These are phyloP conservation scores for Toxotes lorentzi DNA, from an alignment of 2,797 vertebrate genomes.

Conservation along the genomic window DNA sequence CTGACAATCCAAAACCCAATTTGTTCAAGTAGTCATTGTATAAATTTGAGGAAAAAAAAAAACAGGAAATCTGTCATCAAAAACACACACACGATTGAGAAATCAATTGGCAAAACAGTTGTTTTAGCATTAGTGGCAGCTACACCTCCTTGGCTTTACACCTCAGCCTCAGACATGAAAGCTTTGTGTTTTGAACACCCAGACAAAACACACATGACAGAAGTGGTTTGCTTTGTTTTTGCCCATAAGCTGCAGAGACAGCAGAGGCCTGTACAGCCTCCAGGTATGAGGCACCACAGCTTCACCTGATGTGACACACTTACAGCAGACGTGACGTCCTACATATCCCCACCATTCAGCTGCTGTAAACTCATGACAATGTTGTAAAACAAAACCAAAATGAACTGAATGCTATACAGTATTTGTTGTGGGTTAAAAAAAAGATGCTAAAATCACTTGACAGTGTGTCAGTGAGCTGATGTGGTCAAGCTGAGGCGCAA, in stretches of 20 bases:
- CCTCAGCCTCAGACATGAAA: slow-evolving; percentile 7
- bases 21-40: neutral
- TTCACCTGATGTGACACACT: slow-evolving; percentile 75
- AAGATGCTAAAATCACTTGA: slow-evolving; percentile 55
- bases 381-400: slow-evolving; percentile 50
- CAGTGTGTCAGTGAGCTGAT: slow-evolving; percentile 57
- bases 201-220: slow-evolving; percentile 52
- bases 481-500: slow-evolving; percentile 40
- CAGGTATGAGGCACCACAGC: slow-evolving; percentile 59
- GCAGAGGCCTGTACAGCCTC: slow-evolving; percentile 61
- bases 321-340: slow-evolving; percentile 55
- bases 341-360: slow-evolving; percentile 5
- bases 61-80: neutral
- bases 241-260: slow-evolving; percentile 66
- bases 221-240: slow-evolving; percentile 61
- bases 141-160: neutral
- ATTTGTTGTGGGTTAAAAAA: slow-evolving; percentile 37
- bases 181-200: slow-evolving; percentile 31
- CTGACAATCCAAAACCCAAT: neutral
- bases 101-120: neutral
- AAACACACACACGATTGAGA: neutral
- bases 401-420: slow-evolving; percentile 2
- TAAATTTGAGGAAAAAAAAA: neutral
- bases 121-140: neutral
- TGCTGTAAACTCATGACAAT: slow-evolving; percentile 33